Conservation (phyloP, 2,888 invertebrate species). For the Drosophila algonquin region DNA sequence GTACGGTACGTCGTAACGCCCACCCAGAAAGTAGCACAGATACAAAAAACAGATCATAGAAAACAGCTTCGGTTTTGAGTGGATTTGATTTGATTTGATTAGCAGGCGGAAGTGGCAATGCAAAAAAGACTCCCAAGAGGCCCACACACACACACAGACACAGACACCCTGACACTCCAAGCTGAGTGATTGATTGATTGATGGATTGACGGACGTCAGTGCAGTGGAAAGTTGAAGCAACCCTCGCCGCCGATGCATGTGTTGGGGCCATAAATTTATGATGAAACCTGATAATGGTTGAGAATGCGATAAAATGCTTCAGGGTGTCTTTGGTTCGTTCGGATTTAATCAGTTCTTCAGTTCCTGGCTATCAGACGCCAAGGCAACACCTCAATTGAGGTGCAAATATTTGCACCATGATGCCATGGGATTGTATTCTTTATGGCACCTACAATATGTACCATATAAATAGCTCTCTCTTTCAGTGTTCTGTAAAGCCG, state of each 20-base stretch:
- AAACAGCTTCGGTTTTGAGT: constrained; percentile 44
- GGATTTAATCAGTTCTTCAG: constrained; percentile 31
- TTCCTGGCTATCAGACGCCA: constrained; percentile 3
- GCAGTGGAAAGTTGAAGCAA: constrained; percentile 42
- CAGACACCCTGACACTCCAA: not conserved
- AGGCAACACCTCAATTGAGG: constrained; percentile 20
- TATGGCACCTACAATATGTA: constrained; percentile 7
- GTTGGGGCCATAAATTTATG: not conserved
- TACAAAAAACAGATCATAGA: constrained; percentile 2
- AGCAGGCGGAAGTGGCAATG: constrained; percentile 61
- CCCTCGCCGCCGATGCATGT: not conserved
- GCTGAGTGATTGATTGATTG: constrained; percentile 14
- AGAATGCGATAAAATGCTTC: not conserved
- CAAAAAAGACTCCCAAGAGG: constrained; percentile 25
- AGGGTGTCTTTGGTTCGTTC: not conserved
- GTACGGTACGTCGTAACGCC: constrained; percentile 45
- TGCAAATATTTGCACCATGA: constrained; percentile 63
- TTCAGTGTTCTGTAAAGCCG: constrained; percentile 16
- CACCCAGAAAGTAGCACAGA: constrained; percentile 27
- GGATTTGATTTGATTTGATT: constrained; percentile 55
- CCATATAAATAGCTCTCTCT: constrained; percentile 21
- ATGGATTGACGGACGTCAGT: not conserved
- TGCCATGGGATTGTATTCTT: constrained; percentile 28
- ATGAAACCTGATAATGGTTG: not conserved
- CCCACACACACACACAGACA: constrained; percentile 48